phyloP scores from a whole-genome alignment of 2,797 vertebrate genomes.

The Podarcis lilfordi region DNA sequence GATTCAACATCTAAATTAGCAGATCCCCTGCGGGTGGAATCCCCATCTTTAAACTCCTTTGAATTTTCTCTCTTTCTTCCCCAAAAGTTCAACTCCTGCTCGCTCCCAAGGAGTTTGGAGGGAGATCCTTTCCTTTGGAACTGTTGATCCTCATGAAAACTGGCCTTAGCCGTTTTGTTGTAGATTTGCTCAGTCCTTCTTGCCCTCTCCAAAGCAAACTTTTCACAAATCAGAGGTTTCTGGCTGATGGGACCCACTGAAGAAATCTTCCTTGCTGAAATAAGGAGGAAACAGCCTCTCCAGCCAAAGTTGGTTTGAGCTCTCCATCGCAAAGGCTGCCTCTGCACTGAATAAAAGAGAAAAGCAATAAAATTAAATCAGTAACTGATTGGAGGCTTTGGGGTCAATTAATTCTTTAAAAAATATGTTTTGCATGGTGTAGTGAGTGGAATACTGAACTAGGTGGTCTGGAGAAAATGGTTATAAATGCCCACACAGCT shows the following conservation, averaged over 20 bases:
- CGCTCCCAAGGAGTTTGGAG: constrained; percentile 49
- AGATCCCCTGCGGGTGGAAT: constrained; percentile 51
- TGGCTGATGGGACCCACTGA: constrained; percentile 48
- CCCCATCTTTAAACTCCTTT: constrained; percentile 48
- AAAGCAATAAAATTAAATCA: no score
- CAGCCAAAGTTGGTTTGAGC: constrained; percentile 65
- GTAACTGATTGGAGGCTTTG: no score
- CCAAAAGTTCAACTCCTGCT: constrained; percentile 37
- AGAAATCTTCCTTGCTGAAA: constrained; percentile 63
- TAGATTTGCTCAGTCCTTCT: constrained; percentile 57
- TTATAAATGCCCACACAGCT: no score
- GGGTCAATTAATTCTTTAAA: no score
- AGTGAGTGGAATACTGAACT: no score
- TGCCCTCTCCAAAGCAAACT: constrained; percentile 29
- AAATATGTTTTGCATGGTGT: no score
- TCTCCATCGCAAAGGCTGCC: constrained; percentile 37
- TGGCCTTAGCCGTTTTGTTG: constrained; percentile 49
- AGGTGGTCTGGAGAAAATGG: no score
- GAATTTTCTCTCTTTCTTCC: constrained; percentile 56
- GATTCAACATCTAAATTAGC: constrained; percentile 32
- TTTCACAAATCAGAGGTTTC: constrained; percentile 60
- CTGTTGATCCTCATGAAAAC: constrained; percentile 59
- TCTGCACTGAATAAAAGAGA: constrained; percentile 5
- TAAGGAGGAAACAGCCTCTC: constrained; percentile 64
- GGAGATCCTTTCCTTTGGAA: background rate